These are phyloP conservation scores for Tetrax tetrax DNA, from an alignment of 2,113 vertebrate species.

Conservation along the genomic window DNA sequence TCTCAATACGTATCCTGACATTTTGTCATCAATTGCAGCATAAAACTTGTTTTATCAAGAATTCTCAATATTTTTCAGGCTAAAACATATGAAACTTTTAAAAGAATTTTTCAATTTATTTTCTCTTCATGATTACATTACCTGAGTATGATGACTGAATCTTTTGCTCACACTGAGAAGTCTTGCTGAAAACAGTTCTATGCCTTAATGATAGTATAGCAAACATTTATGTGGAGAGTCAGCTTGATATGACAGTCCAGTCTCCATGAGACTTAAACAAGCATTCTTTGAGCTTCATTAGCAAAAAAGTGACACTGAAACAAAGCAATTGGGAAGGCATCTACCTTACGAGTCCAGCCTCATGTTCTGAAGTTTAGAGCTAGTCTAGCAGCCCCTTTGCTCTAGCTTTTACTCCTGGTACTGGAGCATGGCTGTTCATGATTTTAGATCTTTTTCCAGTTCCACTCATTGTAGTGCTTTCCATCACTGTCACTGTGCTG, in stretches of 20 bases:
- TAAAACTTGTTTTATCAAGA: neutral
- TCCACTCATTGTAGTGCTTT: neutral
- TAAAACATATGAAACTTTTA: neutral
- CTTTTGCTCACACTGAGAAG: neutral
- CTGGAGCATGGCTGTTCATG: neutral
- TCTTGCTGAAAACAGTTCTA: neutral
- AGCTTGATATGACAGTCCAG: neutral
- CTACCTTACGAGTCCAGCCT: neutral
- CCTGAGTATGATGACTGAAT: neutral
- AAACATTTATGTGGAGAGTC: neutral
- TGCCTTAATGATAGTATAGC: neutral
- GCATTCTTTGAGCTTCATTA: neutral
- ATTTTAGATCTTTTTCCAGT: neutral
- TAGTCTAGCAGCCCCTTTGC: neutral
- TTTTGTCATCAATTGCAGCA: neutral
- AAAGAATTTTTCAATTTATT: neutral
- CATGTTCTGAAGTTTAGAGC: neutral
- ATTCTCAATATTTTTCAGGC: neutral
- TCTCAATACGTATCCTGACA: neutral
- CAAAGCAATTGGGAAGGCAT: neutral
- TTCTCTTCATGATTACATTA: neutral
- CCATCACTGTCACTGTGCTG: neutral
- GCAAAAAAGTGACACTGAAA: neutral
- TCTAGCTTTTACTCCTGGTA: neutral
- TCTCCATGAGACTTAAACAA: neutral